Conservation (phyloP, 2,888 invertebrate genomes). For the Lasioglossum morio region DNA sequence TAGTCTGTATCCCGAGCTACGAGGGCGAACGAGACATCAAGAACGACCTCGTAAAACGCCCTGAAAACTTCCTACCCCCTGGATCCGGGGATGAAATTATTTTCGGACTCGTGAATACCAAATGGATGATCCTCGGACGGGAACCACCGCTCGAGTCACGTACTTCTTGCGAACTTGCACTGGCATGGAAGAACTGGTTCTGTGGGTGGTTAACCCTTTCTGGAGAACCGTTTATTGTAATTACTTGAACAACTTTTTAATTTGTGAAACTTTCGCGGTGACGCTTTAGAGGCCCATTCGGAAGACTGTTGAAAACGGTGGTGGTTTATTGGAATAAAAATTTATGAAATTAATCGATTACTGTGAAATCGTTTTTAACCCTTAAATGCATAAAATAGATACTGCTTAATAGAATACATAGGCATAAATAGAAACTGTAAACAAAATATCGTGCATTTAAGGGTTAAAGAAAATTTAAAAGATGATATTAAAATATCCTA, state of each 20-base stretch:
- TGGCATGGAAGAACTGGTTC: not conserved
- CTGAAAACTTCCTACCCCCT: conserved; percentile 54
- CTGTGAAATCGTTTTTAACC: no score
- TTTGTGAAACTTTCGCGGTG: not conserved
- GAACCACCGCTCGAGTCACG: not conserved
- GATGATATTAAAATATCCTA: no score
- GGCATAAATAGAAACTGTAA: no score
- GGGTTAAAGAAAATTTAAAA: no score
- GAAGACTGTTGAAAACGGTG: no score
- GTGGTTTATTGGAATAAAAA: no score
- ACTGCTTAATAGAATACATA: no score
- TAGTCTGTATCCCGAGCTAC: conserved; percentile 53
- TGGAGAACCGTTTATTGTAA: not conserved
- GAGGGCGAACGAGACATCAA: conserved; percentile 10
- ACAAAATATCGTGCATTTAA: no score
- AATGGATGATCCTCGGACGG: not conserved
- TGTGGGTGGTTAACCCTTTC: not conserved
- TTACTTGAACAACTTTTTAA: not conserved
- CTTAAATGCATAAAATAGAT: no score
- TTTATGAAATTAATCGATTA: no score
- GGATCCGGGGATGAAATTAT: conserved; percentile 56
- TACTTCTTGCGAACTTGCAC: not conserved
- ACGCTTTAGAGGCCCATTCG: no score
- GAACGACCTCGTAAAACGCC: conserved; percentile 58
- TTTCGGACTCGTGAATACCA: conserved; percentile 56